Conservation (phyloP, 1,140 invertebrate genomes). For the Pseudomyrmex pallidus region DNA sequence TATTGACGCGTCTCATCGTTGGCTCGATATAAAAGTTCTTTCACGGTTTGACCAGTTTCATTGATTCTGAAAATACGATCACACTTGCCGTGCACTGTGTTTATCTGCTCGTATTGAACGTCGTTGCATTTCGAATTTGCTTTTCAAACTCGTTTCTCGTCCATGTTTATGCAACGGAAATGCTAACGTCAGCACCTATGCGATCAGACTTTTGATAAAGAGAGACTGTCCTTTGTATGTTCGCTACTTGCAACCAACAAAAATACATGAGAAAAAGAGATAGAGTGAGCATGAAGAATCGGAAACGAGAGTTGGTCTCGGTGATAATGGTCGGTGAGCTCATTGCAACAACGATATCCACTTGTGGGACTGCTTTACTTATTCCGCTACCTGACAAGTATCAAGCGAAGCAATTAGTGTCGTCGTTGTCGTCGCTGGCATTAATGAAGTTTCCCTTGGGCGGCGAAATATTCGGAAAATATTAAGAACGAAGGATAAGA, state of each 20-base stretch:
- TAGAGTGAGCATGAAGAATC: no score
- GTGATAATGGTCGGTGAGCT: constrained; percentile 44
- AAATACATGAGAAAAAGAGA: no score
- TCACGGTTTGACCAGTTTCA: background rate
- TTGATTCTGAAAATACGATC: constrained; percentile 7
- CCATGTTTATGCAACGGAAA: constrained; percentile 42
- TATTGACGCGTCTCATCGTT: background rate
- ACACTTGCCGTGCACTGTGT: background rate
- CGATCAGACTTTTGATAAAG: constrained; percentile 19
- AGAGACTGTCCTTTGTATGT: background rate
- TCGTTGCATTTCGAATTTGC: constrained; percentile 29
- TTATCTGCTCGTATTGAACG: background rate
- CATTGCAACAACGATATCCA: constrained; percentile 1
- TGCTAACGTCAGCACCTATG: constrained; percentile 39
- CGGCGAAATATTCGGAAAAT: constrained; percentile 56
- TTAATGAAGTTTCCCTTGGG: constrained; percentile 64
- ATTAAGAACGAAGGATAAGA: constrained; percentile 51
- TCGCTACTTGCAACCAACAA: background rate
- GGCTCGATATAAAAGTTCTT: background rate
- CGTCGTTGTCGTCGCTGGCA: constrained; percentile 55
- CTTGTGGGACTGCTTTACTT: background rate
- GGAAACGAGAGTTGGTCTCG: background rate
- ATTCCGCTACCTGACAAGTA: constrained; percentile 47
- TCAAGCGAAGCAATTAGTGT: constrained; percentile 62
- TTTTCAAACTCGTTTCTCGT: background rate